phyloP scores from a whole-genome alignment of 1,140 invertebrate species.

The Lordiphosa collinella region DNA sequence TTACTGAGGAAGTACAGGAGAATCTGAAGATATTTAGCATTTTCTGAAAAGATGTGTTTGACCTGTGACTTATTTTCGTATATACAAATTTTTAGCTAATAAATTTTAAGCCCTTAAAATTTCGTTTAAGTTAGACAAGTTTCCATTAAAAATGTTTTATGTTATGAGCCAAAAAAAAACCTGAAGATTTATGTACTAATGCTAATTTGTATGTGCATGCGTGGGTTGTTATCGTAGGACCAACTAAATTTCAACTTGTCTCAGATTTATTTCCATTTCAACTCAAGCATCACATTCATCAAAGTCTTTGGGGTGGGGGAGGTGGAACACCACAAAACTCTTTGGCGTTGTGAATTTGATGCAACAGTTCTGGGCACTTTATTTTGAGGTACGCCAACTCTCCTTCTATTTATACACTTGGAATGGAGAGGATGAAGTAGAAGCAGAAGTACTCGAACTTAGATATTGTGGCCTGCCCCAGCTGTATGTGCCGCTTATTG shows the following conservation, averaged over 20 bases:
- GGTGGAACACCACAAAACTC: not conserved
- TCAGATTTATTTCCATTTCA: slow-evolving; percentile 1
- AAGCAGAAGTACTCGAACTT: not conserved
- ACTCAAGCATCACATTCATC: not conserved
- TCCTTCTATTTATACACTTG: slow-evolving; percentile 18
- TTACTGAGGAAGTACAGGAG: no score
- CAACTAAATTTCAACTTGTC: not conserved
- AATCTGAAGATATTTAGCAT: no score
- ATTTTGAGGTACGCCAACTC: no score
- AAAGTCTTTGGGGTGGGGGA: not conserved
- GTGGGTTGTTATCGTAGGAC: slow-evolving; percentile 37
- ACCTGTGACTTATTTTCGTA: no score
- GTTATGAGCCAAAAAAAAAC: slow-evolving; percentile 22
- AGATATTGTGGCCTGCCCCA: not conserved
- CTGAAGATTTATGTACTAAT: slow-evolving; percentile 28
- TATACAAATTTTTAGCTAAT: no score
- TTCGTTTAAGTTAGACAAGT: slow-evolving; percentile 16
- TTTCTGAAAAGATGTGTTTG: no score
- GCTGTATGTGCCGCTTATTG: slow-evolving; percentile 16
- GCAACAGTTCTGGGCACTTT: slow-evolving; percentile 8
- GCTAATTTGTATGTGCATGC: slow-evolving; percentile 14
- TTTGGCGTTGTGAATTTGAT: slow-evolving; percentile 23
- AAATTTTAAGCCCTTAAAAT: not conserved
- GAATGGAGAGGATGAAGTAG: no score
- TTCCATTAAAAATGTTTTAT: slow-evolving; percentile 27